Percentiles rank a stretch among this genome's conserved stretches.
Evolutionary conservation across 1,140 invertebrate genomes (phyloP).

Genomic region (Metopolophium dirhodum): DNA sequence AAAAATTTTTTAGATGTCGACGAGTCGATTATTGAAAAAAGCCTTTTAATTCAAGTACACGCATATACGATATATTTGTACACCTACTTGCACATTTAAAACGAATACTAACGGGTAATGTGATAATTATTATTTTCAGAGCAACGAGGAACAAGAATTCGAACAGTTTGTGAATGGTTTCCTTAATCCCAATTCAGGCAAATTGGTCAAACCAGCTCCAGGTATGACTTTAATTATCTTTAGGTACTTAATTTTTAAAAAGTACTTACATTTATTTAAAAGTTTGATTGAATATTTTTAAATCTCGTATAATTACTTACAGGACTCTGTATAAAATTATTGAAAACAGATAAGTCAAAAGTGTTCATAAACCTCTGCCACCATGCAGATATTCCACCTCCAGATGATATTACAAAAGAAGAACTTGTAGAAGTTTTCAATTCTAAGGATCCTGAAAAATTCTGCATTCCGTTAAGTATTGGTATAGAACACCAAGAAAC

Average conservation of each 20-base stretch:
- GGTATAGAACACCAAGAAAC: conserved; percentile 77
- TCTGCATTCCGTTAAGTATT: conserved; percentile 86
- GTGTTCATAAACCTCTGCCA: conserved; percentile 82
- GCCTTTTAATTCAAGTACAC: conserved; percentile 20
- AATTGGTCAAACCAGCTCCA: conserved; percentile 43
- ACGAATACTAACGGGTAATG: background rate
- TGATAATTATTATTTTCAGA: conserved; percentile 17
- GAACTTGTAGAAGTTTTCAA: conserved; percentile 75
- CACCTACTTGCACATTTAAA: background rate
- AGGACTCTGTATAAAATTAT: conserved; percentile 87
- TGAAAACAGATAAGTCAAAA: conserved; percentile 72
- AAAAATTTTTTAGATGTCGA: conserved; percentile 49
- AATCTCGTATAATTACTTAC: background rate
- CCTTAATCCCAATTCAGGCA: conserved; percentile 28
- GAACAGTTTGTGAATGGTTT: conserved; percentile 19
- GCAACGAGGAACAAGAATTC: conserved; percentile 46
- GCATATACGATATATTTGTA: background rate
- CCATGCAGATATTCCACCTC: conserved; percentile 77
- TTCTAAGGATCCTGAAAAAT: conserved; percentile 74
- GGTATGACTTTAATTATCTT: background rate
- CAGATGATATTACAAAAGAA: conserved; percentile 79
- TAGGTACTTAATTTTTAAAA: background rate
- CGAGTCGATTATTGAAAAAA: conserved; percentile 51
- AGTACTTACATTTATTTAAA: background rate
- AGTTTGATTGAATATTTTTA: background rate